Base-by-base conservation (phyloP, 2,888 invertebrate genomes). In the Drosophila heteroneura region DNA sequence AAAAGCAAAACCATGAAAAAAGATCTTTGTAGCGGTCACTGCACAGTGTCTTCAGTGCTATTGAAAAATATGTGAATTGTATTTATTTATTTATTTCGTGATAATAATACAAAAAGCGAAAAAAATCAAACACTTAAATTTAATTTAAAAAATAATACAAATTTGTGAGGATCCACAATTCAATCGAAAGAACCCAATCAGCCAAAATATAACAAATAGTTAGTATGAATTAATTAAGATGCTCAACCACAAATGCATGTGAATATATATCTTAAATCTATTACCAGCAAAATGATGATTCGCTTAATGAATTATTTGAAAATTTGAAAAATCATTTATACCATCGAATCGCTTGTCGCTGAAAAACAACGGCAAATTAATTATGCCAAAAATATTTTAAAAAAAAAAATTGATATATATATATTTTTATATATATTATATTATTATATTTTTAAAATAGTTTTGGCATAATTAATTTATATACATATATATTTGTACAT, bases 361-460 rank as follows among this genome's bases (percentile, higher is more conserved):
- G 59, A 62, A 61, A 69, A 47, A 59, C 47, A 69, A 49, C 53
- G 66, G 49, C 56, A 69, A 70, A 39, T 60, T 69, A 74, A 79
- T 69, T 62, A 58, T 56, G 22, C n/a, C 58, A 67, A 33, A 47
- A 59, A 68, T 52, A 28, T 52, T 12, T 1, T 1, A 26, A 26
- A 26, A 26, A 26, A 26, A 32, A 9, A 52, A 12, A 28, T 28
- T 3, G 3, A 28, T 28, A 28, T 28, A 65, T 5, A 58, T 32
- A 52, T 16, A 26, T 26, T 26, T 26, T 26, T 26, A 26, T 26
- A 26, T 22, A 22, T 22, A 22, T 22, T 22, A 22, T 22, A 22
- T 22, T 22, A 22, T n/a, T 14, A 22, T 22, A 22, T 22, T 22
- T 22, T 22, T 22, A 1, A 22, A 22, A 22, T 22, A 22, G 1